Percentiles rank a stretch among this genome's conserved stretches.
Conservation (phyloP, 2,888 invertebrate species). For the Autographa pulchrina region DNA sequence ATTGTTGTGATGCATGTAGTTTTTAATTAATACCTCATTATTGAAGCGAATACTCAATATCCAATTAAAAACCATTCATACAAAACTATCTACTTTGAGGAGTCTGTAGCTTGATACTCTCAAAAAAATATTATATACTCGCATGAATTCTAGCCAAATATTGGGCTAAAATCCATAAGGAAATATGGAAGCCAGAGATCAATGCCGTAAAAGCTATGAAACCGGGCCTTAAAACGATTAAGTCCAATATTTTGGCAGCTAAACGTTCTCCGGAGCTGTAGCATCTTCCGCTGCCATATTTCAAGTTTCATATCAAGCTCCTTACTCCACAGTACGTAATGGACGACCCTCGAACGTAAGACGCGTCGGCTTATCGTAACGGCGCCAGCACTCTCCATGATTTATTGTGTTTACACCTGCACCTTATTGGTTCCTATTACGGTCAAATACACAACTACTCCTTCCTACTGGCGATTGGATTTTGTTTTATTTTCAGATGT, state of each 20-base stretch:
- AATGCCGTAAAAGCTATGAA: constrained; percentile 22
- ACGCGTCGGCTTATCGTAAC: constrained; percentile 56
- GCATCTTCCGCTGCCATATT: constrained; percentile 47
- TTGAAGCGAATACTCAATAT: too few species aligned
- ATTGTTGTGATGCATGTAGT: constrained; percentile 12
- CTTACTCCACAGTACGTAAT: constrained; percentile 44
- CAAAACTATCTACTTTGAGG: too few species aligned
- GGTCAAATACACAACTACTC: constrained; percentile 35
- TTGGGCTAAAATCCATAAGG: background rate
- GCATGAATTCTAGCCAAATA: background rate
- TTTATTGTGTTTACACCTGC: constrained; percentile 57
- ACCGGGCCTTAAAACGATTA: constrained; percentile 25
- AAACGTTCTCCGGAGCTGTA: constrained; percentile 36
- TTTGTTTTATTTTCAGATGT: constrained; percentile 35
- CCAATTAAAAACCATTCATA: too few species aligned
- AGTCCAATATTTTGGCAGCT: constrained; percentile 26
- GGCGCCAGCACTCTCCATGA: constrained; percentile 44
- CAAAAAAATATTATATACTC: too few species aligned
- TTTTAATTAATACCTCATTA: constrained; percentile 9
- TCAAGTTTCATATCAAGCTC: constrained; percentile 55
- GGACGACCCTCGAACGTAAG: constrained; percentile 50
- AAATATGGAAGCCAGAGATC: constrained; percentile 26
- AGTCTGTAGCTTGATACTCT: too few species aligned
- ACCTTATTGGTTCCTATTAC: constrained; percentile 49
- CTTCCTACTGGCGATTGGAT: constrained; percentile 19